A percentile compares a stretch with the other conserved stretches of the same genome.
These are phyloP conservation scores for Sarcoramphus papa DNA, from an alignment of 2,797 vertebrate genomes.

Conservation along the genomic window DNA sequence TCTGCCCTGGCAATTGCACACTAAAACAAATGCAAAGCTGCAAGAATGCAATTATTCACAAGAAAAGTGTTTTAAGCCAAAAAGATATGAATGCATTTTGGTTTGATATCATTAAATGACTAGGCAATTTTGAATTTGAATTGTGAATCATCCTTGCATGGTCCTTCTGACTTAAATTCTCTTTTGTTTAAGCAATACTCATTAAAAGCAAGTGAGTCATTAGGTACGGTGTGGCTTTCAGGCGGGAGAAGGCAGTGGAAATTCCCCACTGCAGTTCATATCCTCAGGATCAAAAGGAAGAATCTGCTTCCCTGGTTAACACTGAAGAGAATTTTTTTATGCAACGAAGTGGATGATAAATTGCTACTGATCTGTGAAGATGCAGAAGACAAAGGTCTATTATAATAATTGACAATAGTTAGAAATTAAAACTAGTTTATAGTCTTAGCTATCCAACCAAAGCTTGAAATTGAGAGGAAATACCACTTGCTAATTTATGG, in stretches of 20 bases:
- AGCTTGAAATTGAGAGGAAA: background rate
- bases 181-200: background rate
- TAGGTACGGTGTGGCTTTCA: background rate
- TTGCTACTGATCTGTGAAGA: background rate
- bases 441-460: background rate
- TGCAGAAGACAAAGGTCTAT: background rate
- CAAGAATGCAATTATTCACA: background rate
- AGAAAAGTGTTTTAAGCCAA: background rate
- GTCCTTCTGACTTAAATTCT: background rate
- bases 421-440: background rate
- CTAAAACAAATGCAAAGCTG: background rate
- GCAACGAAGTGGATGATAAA: conserved; percentile 15
- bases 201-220: background rate
- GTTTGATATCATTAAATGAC: background rate
- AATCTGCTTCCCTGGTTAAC: background rate
- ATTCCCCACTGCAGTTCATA: background rate
- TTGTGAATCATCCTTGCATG: background rate
- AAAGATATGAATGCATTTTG: background rate
- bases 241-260: background rate
- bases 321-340: background rate
- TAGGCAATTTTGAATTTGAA: background rate
- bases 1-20: background rate
- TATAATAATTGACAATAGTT: background rate
- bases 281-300: background rate
- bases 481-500: background rate